Base-by-base conservation (phyloP, 2,888 invertebrate species). In the Drosophila testacea region DNA sequence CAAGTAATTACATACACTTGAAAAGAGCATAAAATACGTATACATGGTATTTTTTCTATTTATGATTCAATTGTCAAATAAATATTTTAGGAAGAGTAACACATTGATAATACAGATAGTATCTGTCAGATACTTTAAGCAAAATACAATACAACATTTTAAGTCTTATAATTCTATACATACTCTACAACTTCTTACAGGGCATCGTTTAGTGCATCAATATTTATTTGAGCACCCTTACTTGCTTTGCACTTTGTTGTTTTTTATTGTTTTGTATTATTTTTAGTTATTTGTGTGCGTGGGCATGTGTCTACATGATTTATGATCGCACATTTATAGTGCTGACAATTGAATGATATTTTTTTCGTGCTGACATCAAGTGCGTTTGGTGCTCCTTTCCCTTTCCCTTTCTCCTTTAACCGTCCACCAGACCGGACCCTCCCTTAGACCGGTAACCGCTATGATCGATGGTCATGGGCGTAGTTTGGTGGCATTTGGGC, bases 281-380 rank as follows among this genome's bases (percentile, higher is more conserved):
- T 79, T 79, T 69, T 75, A 70, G 69, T 72, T 80, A 72, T 74
- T 74, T 79, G 56, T 64, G 68, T 52, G 66, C 52, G 71, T 61
- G 54, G 32, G 59, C 69, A 66, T 73, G 70, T 84, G 83, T 71
- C 81, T 78, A 71, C 73, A 77, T 88, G 87, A 87, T 87, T 87
- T 87, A 87, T 84, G 83, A 84, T 77, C 84, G 72, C 71, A 73
- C 84, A 88, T 87, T 88, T 87, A 79, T 83, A 81, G 79, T 78
- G 84, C 79, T 83, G 87, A 87, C 88, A 87, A 87, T 88, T 88
- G 84, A 88, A 81, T 84, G 88, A 79, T 76, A 83, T 86, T 88
- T 86, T 71, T 71, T 22, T 22, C 16, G 64, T 60, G 65, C 55
- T 42, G 51, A 61, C 67, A 60, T 70, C 75, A 66, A 83, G 69